Evolutionary conservation across 2,113 vertebrate genomes (phyloP), one percentile per base, ranked within the genome.

Genomic region (Cairina moschata): DNA sequence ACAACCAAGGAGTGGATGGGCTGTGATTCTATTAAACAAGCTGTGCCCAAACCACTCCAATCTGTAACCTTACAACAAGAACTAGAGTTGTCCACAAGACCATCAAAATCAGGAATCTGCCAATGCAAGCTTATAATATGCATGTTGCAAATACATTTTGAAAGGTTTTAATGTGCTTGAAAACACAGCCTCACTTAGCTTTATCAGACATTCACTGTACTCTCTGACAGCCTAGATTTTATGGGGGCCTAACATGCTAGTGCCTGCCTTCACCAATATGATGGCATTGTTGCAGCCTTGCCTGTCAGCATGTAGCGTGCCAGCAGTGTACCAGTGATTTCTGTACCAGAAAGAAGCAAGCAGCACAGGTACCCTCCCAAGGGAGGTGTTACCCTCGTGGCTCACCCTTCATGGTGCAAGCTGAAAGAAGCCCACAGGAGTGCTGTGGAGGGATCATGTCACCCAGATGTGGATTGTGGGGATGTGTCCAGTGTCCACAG

Each of bases 261-360:
- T 34, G 29, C 25, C 48, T 74, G 42, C 36, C 44, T 87, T 76
- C 54, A 36, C 34, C 11, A 60, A 4, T 69, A 18, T 65, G 44
- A 16, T n/a, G 25, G 18, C 0, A 0, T n/a, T 29, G 20, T 48
- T 72, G 26, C 13, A 82, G 17, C 46, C 46, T 48, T 11, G 46
- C 46, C 46, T 48, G 20, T 48, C 20, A 48, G 10, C 5, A 11
- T 48, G 46, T 48, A 48, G 46, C 46, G 9, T 48, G 46, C 46
- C 46, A 48, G 46, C 46, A 48, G 46, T 21, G 46, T 48, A 48
- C 46, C 46, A 48, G 20, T 48, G 46, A 21, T 22, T 86, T 81
- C 42, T 31, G 6, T 29, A 54, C 1, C 15, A 65, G 11, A 17
- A 65, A 68, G 21, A 88, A 67, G 21, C 29, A 63, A 71, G 38